phyloP scores from a whole-genome alignment of 2,888 invertebrate species.

The Tridacna crocea region DNA sequence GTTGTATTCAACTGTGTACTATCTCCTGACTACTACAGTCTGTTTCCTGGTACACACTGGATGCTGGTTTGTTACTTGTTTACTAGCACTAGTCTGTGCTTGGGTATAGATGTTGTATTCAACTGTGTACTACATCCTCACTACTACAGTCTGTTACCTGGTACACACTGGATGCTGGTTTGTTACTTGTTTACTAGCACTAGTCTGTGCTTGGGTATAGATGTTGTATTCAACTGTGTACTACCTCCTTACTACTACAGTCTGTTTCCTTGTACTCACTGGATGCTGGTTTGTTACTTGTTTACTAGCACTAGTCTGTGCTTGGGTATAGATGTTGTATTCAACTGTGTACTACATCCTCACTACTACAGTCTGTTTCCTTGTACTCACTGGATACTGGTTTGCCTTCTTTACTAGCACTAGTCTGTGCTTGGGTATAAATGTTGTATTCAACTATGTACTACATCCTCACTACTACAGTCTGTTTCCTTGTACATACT shows the following conservation, averaged over 20 bases:
- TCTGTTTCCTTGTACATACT: neutral
- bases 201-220: slow-evolving; percentile 10
- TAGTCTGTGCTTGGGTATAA: neutral
- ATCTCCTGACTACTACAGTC: too few species aligned
- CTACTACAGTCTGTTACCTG: neutral
- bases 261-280: neutral
- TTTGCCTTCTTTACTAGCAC: neutral
- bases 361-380: neutral
- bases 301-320: slow-evolving; percentile 4
- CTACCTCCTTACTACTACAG: neutral
- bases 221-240: neutral
- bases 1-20: neutral
- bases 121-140: too few species aligned
- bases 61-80: neutral
- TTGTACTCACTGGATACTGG: neutral
- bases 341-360: neutral
- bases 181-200: neutral
- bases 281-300: neutral
- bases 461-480: neutral
- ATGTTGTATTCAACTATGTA: neutral
- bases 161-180: slow-evolving; percentile 1
- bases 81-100: too few species aligned
- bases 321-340: neutral
- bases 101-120: too few species aligned
- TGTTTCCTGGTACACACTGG: neutral